A percentile compares a stretch with the other conserved stretches of the same genome.
These are phyloP conservation scores for Conus ventricosus DNA, from an alignment of 1,140 invertebrate species.

Conservation along the genomic window DNA sequence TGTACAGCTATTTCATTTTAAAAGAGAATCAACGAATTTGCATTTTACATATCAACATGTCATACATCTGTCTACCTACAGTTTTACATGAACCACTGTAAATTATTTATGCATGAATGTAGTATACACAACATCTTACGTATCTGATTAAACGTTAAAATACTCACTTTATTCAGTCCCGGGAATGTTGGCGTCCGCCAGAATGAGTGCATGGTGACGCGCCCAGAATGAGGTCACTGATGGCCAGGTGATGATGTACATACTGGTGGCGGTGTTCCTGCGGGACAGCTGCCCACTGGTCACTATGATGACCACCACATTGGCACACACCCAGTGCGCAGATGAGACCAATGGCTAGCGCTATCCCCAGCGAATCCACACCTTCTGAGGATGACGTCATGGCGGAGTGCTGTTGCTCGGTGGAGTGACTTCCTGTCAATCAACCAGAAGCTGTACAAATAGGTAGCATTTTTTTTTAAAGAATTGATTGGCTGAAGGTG, in stretches of 20 bases:
- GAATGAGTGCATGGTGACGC: conserved; percentile 10
- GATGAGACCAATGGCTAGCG: conserved; percentile 1
- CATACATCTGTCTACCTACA: no score
- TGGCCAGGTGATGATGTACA: conserved; percentile 24
- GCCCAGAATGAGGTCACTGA: conserved; percentile 19
- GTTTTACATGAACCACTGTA: no score
- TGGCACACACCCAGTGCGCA: not conserved
- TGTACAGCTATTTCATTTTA: no score
- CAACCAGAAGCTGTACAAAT: no score
- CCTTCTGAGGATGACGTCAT: conserved; percentile 28
- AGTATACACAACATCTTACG: no score
- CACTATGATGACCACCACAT: not conserved
- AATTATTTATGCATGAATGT: no score
- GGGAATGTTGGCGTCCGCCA: conserved; percentile 22
- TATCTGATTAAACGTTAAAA: not conserved
- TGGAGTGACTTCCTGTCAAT: no score
- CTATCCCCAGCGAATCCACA: not conserved
- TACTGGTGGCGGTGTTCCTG: not conserved
- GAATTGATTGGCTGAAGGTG: no score
- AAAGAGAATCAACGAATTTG: no score
- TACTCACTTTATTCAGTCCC: conserved; percentile 16
- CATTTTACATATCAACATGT: no score
- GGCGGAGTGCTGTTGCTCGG: not conserved
- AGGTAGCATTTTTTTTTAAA: no score
- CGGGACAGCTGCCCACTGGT: not conserved